phyloP scores from a whole-genome alignment of 2,113 vertebrate species.

The Colossoma macropomum region DNA sequence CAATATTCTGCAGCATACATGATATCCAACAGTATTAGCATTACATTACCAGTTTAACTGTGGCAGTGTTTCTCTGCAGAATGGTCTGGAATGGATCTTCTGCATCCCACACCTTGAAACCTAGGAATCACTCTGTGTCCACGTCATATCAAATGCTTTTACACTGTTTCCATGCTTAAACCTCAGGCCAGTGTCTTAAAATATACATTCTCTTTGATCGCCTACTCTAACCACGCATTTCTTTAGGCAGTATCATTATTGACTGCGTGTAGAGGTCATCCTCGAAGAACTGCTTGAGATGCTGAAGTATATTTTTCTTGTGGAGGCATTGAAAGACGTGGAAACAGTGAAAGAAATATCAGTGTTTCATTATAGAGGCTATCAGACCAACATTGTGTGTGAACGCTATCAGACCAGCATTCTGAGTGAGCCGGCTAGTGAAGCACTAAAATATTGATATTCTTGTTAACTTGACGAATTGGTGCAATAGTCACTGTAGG shows the following conservation, averaged over 20 bases:
- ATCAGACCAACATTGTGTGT: neutral
- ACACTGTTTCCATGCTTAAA: neutral
- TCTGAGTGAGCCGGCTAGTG: neutral
- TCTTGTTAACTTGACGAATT: conserved; percentile 43
- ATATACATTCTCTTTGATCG: neutral
- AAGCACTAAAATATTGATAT: conserved; percentile 47
- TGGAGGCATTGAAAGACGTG: neutral
- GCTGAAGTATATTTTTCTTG: neutral
- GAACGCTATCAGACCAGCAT: neutral
- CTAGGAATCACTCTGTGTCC: neutral
- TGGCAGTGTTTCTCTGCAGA: neutral
- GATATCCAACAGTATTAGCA: neutral
- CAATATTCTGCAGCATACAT: no score
- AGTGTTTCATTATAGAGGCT: neutral
- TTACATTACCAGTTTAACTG: neutral
- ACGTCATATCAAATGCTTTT: neutral
- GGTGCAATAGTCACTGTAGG: neutral
- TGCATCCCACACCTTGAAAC: neutral
- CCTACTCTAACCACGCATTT: neutral
- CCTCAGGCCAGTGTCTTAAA: neutral
- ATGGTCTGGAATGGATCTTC: neutral
- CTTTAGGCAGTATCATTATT: neutral
- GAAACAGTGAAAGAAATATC: conserved; percentile 10
- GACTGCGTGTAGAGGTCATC: neutral
- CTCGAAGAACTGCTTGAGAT: neutral